Evolutionary conservation across 2,113 vertebrate genomes (phyloP), one percentile per base, ranked within the genome.

Genomic region (Microcebus lehilahytsara): DNA sequence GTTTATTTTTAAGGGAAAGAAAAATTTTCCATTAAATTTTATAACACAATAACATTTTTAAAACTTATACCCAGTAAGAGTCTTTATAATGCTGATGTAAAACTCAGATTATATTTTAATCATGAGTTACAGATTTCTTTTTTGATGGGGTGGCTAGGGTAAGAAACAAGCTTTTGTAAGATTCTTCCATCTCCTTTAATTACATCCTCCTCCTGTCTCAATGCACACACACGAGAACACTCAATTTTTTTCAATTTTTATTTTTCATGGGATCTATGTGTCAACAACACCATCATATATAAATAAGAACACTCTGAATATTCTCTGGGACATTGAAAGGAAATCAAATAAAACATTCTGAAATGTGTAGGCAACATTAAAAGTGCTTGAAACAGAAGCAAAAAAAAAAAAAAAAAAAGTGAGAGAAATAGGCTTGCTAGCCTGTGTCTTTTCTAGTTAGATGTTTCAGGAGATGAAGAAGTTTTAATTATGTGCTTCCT

Each of bases 1-100:
- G 66, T 97, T 98, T 98, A 89, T 94, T 98, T 98, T 98, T 97
- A 95, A 97, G 95, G 85, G 66, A 51, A 3, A 46, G 91, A 88
- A 97, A 95, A 90, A 3, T 81, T 96, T 98, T 97, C 96, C 97
- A 95, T 96, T 60, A 56, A 92, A 96, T 95, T 98, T 96, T 97
- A 95, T 95, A 93, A 83, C n/a, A 97, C 96, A 95, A 95, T 96
- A 89, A 23, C 3, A 83, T 95, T 78, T 92, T 72, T 78, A 97
- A 80, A 75, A 79, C 42, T 30, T 92, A 49, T 49, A 49, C 27
- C 79, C 53, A 0, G 0, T 81, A 88, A 34, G 34, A 69, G 86
- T 80, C 16, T 58, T 94, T 95, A 58, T 79, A 95, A 87, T 74
- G 71, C 6, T 91, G n/a, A 69, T 95, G 27, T 95, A 91, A 97